Evolutionary conservation across 2,888 invertebrate genomes (phyloP).

Genomic region (Autographa pulchrina): DNA sequence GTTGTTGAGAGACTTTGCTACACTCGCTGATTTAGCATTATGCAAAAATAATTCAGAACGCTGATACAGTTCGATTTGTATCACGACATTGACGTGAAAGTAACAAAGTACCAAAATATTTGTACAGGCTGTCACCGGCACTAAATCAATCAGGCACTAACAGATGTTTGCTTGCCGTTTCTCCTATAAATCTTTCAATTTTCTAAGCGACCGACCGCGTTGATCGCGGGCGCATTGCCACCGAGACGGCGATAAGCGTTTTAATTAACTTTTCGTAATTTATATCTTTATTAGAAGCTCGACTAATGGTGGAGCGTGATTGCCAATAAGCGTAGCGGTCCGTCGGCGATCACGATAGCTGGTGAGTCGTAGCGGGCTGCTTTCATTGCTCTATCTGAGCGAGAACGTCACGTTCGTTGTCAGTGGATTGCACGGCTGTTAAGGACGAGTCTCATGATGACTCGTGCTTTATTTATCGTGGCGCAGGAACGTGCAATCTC

Average conservation of each 20-base stretch:
- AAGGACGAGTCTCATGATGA: slow-evolving; percentile 59
- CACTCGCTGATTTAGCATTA: slow-evolving; percentile 48
- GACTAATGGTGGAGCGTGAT: slow-evolving; percentile 80
- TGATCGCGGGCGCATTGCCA: slow-evolving; percentile 68
- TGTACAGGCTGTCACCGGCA: slow-evolving; percentile 56
- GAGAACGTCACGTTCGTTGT: slow-evolving; percentile 70
- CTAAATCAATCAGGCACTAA: slow-evolving; percentile 72
- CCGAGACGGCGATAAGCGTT: slow-evolving; percentile 79
- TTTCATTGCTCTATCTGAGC: slow-evolving; percentile 69
- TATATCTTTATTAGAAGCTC: slow-evolving; percentile 86
- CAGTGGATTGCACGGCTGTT: slow-evolving; percentile 60
- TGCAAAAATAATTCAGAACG: slow-evolving; percentile 37
- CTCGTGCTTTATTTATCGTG: slow-evolving; percentile 65
- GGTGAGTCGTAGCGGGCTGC: slow-evolving; percentile 56
- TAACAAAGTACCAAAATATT: slow-evolving; percentile 60
- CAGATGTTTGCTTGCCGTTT: slow-evolving; percentile 69
- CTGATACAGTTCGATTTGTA: slow-evolving; percentile 46
- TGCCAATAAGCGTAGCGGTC: slow-evolving; percentile 73
- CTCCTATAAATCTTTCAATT: slow-evolving; percentile 82
- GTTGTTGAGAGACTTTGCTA: slow-evolving; percentile 37
- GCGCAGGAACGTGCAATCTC: slow-evolving; percentile 57
- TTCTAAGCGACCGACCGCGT: slow-evolving; percentile 72
- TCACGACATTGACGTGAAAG: slow-evolving; percentile 52
- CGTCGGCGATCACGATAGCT: slow-evolving; percentile 76
- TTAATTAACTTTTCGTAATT: slow-evolving; percentile 88